Evolutionary conservation across 1,140 invertebrate genomes (phyloP).

Genomic region (Apis mellifera): Amel_HAv3.1 CM009934.2:6238501-6239000

Average conservation of each 20-base stretch:
- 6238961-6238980: background rate
- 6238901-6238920: background rate
- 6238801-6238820: no score
- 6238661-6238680: background rate
- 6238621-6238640: constrained; percentile 63
- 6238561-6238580: constrained; percentile 38
- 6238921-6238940: background rate
- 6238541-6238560: constrained; percentile 59
- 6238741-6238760: no score
- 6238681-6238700: background rate
- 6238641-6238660: background rate
- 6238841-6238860: no score
- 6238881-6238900: background rate
- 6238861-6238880: background rate
- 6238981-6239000: no score
- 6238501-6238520: background rate
- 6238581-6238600: constrained; percentile 21
- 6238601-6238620: constrained; percentile 57
- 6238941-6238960: background rate
- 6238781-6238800: no score
- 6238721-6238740: background rate
- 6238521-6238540: constrained; percentile 35
- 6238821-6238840: no score
- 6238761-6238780: no score
- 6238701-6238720: background rate